Evolutionary conservation across 2,888 invertebrate species (phyloP), one percentile per base, ranked within the genome.

Genomic region (Apamea crenata): DNA sequence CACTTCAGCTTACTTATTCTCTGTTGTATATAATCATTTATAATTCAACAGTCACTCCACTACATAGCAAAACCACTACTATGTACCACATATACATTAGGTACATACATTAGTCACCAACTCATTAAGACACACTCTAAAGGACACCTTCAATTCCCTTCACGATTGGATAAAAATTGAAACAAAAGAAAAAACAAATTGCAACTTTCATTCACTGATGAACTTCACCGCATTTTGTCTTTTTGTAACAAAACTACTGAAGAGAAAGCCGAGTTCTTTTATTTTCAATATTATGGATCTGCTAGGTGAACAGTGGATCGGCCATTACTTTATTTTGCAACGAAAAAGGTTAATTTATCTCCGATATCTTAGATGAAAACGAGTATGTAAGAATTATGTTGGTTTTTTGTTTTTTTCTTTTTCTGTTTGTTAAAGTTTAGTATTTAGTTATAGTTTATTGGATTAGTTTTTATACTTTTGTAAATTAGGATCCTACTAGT

Each of bases 171-270:
- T 29, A 72, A 71, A n/a, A 29, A 10, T 12, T 25, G 3, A 29
- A 71, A n/a, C 3, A 80, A 40, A 65, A 69, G 1, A 36, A 71
- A 67, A 2, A 50, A 67, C 25, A 72, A 70, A 77, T n/a, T 6
- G 14, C 61, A 53, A 82, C 88, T 89, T 86, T 87, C 89, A 67
- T 88, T 81, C 73, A 78, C 72, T 80, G 72, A 88, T 81, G 68
- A 74, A 77, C 70, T 66, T 81, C 75, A 79, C 74, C 65, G 70
- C 81, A 68, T 68, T 83, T 78, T 78, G 76, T 74, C 69, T 80
- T 77, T 80, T 75, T 81, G 70, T 69, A 59, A 77, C 40, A 80
- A 78, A 78, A 74, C 47, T 78, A 53, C 56, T 65, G 56, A 61
- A 83, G 89, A 84, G 89, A 89, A 87, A 89, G 89, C 69, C 29